Conservation (phyloP, 1,140 invertebrate species). For the Acyrthosiphon pisum region DNA sequence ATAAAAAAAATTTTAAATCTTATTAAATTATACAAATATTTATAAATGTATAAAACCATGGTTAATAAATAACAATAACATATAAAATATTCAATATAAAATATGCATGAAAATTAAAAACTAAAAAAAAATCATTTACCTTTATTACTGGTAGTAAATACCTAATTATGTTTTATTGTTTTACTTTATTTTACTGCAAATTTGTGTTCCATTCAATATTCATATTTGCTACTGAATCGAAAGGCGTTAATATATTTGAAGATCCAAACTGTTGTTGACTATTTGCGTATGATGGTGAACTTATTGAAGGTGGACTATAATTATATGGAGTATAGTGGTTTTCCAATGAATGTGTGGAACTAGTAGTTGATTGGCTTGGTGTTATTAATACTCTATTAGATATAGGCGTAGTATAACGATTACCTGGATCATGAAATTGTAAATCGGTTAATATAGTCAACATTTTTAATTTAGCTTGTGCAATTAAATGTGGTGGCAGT, state of each 20-base stretch:
- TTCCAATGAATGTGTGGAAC: constrained; percentile 22
- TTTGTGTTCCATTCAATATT: constrained; percentile 18
- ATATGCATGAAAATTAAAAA: too few species aligned
- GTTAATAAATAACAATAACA: too few species aligned
- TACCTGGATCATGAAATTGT: not conserved
- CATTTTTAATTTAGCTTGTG: constrained; percentile 45
- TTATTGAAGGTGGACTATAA: not conserved
- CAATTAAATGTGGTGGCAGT: constrained; percentile 43
- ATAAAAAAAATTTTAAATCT: too few species aligned
- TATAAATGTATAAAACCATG: too few species aligned
- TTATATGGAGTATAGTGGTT: constrained; percentile 12
- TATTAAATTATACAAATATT: too few species aligned
- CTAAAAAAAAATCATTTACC: too few species aligned
- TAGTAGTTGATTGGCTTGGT: not conserved
- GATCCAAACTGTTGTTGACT: not conserved
- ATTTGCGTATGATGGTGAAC: not conserved
- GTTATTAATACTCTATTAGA: not conserved
- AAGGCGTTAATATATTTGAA: constrained; percentile 1
- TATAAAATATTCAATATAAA: too few species aligned
- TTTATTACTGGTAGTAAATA: too few species aligned
- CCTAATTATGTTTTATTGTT: too few species aligned
- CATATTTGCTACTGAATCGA: not conserved
- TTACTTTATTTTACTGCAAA: not conserved
- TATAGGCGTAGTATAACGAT: not conserved
- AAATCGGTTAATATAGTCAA: not conserved